These are phyloP conservation scores for Semotilus atromaculatus DNA, from an alignment of 2,797 vertebrate genomes.

Conservation along the genomic window DNA sequence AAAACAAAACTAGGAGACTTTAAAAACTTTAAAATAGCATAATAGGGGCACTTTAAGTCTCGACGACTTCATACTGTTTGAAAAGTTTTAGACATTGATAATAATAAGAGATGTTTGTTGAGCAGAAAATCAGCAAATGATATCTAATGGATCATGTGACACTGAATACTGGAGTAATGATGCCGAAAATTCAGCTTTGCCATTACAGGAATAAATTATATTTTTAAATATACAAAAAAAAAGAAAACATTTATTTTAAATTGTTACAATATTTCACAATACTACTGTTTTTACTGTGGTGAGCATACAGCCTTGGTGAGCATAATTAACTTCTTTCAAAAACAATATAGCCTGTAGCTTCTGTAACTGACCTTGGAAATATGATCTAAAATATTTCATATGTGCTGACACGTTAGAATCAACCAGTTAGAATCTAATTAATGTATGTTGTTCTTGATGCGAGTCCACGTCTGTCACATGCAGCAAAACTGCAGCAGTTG, in stretches of 20 bases:
- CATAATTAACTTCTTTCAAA: not conserved
- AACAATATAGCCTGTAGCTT: not conserved
- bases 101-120: not conserved
- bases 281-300: not conserved
- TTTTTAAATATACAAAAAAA: not conserved
- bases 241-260: not conserved
- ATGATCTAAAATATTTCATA: conserved; percentile 3
- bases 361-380: not conserved
- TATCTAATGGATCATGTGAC: not conserved
- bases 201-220: not conserved
- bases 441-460: conserved; percentile 44
- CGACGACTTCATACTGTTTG: too few species aligned
- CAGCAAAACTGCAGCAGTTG: conserved; percentile 13
- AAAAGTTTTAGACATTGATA: too few species aligned
- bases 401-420: conserved; percentile 9
- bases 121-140: not conserved
- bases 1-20: too few species aligned
- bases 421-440: conserved; percentile 27
- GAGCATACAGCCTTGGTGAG: not conserved
- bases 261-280: not conserved
- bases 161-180: not conserved
- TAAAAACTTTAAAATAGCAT: too few species aligned
- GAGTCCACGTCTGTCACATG: conserved; percentile 34
- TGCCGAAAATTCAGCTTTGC: not conserved
- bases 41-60: not conserved